Evolutionary conservation across 2,888 invertebrate species (phyloP), one percentile per base, ranked within the genome.

Genomic region (Pristionchus exspectatus): DNA sequence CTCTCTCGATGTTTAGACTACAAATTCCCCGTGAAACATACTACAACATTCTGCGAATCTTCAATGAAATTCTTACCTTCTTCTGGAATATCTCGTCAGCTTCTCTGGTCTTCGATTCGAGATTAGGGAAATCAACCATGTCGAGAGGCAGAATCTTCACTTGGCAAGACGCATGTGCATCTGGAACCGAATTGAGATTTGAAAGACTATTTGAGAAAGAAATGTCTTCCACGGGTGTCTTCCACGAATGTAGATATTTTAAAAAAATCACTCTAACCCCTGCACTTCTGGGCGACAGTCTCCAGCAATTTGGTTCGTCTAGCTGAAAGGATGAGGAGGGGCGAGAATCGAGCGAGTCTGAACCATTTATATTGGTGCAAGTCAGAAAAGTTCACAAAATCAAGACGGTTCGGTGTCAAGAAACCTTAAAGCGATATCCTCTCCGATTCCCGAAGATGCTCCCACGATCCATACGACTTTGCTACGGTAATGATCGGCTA

Each of bases 401-500:
- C 38, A 38, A 38, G 38, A 38, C 2, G 16, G 9, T 21, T 10
- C 44, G 44, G 12, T 50, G 44, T n/a, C n/a, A 50, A n/a, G 63
- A 9, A 10, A 88, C 74, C 87, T 88, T 54, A 88, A 24, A 21
- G 74, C 72, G n/a, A 88, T 54, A 18, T 88, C 74, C 44, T 88
- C 87, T 54, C 87, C 87, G 16, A 88, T 88, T 54, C 87, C 87
- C 21, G 87, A 74, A 54, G 87, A 88, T 18, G 87, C 72, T 14
- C 87, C 87, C 9, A 88, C 33, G 44, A 88, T 74, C 87, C 87
- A 88, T 21, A 88, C 87, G 27, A 88, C 74, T 56, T 88, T 88
- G 0, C 87, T 74, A 12, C 74, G 72, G 24, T 88, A 88, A 18
- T 88, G 87, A 74, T n/a, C 69, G 24, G 50, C 87, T 87, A 38